A percentile compares a stretch with the other conserved stretches of the same genome.
phyloP scores from a whole-genome alignment of 2,888 invertebrate genomes.

The Habroteleia sp. region DNA sequence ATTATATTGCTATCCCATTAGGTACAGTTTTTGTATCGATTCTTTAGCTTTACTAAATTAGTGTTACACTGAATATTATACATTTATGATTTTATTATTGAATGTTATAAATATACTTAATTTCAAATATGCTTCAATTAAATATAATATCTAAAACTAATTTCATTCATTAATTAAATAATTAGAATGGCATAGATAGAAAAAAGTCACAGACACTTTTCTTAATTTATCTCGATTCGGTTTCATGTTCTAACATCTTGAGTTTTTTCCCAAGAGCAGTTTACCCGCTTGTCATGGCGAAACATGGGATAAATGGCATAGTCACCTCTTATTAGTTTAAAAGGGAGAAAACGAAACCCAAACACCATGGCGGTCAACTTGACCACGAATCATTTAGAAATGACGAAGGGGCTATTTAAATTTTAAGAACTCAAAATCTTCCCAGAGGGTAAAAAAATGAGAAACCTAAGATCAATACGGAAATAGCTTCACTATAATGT shows the following conservation, averaged over 20 bases:
- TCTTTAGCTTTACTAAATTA: too few species aligned
- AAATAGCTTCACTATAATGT: slow-evolving; percentile 69
- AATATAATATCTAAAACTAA: too few species aligned
- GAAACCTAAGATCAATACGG: slow-evolving; percentile 57
- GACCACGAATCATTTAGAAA: slow-evolving; percentile 75
- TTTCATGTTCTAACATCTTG: slow-evolving; percentile 22
- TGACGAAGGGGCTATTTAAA: slow-evolving; percentile 71
- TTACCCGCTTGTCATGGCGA: slow-evolving; percentile 75
- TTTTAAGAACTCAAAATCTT: slow-evolving; percentile 70
- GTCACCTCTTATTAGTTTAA: slow-evolving; percentile 77
- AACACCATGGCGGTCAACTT: slow-evolving; percentile 68
- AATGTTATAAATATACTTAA: too few species aligned
- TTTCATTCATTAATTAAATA: too few species aligned
- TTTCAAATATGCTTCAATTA: too few species aligned
- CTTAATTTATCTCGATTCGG: slow-evolving; percentile 8
- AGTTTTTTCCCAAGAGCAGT: slow-evolving; percentile 75
- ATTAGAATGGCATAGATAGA: background rate
- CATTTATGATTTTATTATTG: slow-evolving; percentile 10
- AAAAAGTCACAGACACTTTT: background rate
- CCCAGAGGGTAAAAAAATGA: slow-evolving; percentile 68
- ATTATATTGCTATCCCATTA: slow-evolving; percentile 73
- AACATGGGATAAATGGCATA: slow-evolving; percentile 76
- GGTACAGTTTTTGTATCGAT: slow-evolving; percentile 60
- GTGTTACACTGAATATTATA: too few species aligned
- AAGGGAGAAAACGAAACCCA: slow-evolving; percentile 47